Conservation (phyloP, 1,140 invertebrate species). For the Drosophila triauraria region DNA sequence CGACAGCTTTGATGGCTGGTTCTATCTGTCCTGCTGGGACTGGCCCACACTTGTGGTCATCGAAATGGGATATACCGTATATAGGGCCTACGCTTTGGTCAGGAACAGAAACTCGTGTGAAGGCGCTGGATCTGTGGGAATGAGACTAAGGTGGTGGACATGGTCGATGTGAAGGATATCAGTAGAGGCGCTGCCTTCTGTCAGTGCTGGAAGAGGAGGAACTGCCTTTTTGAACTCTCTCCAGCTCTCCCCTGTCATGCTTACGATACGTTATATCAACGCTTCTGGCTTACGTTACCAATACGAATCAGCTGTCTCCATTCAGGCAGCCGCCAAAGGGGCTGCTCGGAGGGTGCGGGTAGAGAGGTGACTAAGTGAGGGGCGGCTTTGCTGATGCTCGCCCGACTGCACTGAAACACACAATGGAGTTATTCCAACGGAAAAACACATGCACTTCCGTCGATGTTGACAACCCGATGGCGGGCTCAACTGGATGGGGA, state of each 20-base stretch:
- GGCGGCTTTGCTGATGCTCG: constrained; percentile 55
- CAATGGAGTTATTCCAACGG: constrained; percentile 83
- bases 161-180: not conserved
- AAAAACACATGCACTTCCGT: constrained; percentile 82
- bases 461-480: constrained; percentile 68
- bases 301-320: constrained; percentile 61
- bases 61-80: too few relatives aligned
- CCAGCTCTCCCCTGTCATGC: constrained; percentile 25
- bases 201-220: not conserved
- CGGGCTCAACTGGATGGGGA: constrained; percentile 22
- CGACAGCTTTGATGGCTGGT: not conserved
- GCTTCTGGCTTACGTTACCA: constrained; percentile 68
- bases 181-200: not conserved
- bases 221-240: constrained; percentile 19
- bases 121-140: too few relatives aligned
- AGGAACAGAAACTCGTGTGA: too few relatives aligned
- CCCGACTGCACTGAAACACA: constrained; percentile 76
- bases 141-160: not conserved
- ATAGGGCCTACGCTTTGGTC: too few relatives aligned
- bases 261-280: constrained; percentile 55
- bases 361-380: constrained; percentile 21
- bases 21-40: not conserved
- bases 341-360: not conserved
- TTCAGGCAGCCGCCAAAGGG: constrained; percentile 15
- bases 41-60: not conserved